These are phyloP conservation scores for Folsomia manolachei DNA, from an alignment of 2,888 invertebrate species.

Conservation along the genomic window DNA sequence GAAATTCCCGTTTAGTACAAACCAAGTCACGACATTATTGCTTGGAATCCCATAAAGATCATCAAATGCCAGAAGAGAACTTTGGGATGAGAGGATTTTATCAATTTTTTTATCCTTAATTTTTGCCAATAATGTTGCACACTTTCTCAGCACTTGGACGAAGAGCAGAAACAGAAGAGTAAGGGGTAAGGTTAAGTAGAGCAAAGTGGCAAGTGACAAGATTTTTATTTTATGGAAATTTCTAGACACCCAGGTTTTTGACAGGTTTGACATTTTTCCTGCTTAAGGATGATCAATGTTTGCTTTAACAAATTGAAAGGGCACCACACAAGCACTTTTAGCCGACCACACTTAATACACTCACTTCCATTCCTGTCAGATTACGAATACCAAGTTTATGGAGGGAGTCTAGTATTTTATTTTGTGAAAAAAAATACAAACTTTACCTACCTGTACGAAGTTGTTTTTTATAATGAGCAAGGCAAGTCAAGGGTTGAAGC, in stretches of 20 bases:
- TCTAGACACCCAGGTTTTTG: slow-evolving; percentile 35
- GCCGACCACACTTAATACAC: no score
- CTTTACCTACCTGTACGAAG: no score
- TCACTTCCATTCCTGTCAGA: no score
- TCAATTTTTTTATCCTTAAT: slow-evolving; percentile 31
- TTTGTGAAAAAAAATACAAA: no score
- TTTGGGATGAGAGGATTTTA: slow-evolving; percentile 24
- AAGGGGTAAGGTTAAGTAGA: slow-evolving; percentile 34
- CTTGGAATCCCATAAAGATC: slow-evolving; percentile 40
- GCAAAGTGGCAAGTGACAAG: slow-evolving; percentile 29
- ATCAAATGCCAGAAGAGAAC: slow-evolving; percentile 34
- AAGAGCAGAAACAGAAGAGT: slow-evolving; percentile 25
- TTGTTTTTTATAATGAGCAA: no score
- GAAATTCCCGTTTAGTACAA: slow-evolving; percentile 37
- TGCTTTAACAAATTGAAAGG: no score
- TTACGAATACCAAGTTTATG: no score
- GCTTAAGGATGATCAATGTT: no score
- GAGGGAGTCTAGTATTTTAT: no score
- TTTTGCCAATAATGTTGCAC: slow-evolving; percentile 28
- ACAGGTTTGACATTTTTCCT: slow-evolving; percentile 29
- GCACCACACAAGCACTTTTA: no score
- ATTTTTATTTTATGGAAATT: slow-evolving; percentile 36
- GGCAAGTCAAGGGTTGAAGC: no score
- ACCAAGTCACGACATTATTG: slow-evolving; percentile 28
- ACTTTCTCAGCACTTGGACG: slow-evolving; percentile 24